Evolutionary conservation across 1,140 invertebrate genomes (phyloP).

Genomic region (Papilio machaon): DNA sequence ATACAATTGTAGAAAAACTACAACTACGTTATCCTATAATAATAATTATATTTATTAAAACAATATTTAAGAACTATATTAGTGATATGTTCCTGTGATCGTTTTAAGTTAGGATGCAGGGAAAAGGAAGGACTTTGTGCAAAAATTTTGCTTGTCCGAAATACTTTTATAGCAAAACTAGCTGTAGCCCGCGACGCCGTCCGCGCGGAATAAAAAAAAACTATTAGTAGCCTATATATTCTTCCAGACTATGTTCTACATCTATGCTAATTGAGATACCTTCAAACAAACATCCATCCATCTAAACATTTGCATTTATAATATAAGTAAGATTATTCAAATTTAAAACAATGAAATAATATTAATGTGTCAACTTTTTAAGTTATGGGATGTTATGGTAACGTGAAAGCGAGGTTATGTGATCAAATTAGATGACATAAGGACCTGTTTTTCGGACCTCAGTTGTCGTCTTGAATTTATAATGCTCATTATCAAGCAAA

Average conservation of each 20-base stretch:
- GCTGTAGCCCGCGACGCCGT: too few relatives aligned
- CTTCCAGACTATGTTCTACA: too few relatives aligned
- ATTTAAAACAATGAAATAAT: neutral
- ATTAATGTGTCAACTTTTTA: neutral
- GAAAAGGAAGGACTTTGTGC: too few relatives aligned
- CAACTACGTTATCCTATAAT: neutral
- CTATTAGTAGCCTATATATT: too few relatives aligned
- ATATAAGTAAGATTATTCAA: neutral
- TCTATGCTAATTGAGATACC: too few relatives aligned
- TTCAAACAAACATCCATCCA: too few relatives aligned
- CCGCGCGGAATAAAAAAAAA: too few relatives aligned
- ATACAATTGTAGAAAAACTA: neutral
- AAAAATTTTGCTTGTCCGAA: too few relatives aligned
- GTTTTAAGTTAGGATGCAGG: too few relatives aligned
- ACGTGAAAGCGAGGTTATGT: conserved; percentile 20
- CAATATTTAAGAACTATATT: too few relatives aligned
- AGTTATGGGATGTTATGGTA: neutral
- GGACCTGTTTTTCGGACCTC: conserved; percentile 3
- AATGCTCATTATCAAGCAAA: neutral
- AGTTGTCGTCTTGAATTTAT: conserved; percentile 16
- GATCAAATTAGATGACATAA: conserved; percentile 3
- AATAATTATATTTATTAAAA: neutral
- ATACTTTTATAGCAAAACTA: too few relatives aligned
- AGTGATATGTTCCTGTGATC: too few relatives aligned
- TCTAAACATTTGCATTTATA: neutral